These are phyloP conservation scores for Ptychoptera albimana DNA, from an alignment of 2,888 invertebrate species.

Conservation along the genomic window DNA sequence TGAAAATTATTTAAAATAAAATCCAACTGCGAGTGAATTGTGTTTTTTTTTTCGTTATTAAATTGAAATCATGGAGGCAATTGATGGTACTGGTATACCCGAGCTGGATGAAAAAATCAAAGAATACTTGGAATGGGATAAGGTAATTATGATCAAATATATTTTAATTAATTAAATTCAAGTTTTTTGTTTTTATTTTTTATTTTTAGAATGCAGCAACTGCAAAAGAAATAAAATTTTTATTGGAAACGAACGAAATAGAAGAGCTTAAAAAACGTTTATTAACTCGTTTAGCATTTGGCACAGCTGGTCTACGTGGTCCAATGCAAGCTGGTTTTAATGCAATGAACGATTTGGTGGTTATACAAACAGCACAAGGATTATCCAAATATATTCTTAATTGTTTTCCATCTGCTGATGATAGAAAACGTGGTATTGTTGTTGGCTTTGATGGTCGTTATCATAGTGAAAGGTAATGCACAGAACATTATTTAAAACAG, in stretches of 20 bases:
- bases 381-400: conserved; percentile 57
- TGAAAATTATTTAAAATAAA: too few relatives aligned
- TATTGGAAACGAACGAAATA: conserved; percentile 39
- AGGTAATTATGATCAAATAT: conserved; percentile 36
- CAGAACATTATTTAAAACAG: too few relatives aligned
- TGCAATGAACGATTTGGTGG: conserved; percentile 92
- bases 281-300: conserved; percentile 61
- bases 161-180: neutral
- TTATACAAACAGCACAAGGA: conserved; percentile 90
- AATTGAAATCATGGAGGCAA: too few relatives aligned
- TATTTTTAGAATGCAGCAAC: conserved; percentile 43
- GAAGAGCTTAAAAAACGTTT: conserved; percentile 46
- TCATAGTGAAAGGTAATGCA: conserved; percentile 76
- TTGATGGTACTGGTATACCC: conserved; percentile 32
- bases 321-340: conserved; percentile 86
- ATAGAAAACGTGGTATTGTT: conserved; percentile 56
- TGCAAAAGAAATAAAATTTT: conserved; percentile 40
- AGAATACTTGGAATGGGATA: conserved; percentile 62
- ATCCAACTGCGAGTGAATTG: too few relatives aligned
- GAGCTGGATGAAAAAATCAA: conserved; percentile 48
- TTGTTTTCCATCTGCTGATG: conserved; percentile 32
- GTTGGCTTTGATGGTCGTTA: conserved; percentile 88
- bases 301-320: conserved; percentile 86
- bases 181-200: neutral
- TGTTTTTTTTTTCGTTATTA: too few relatives aligned